A percentile compares a stretch with the other conserved stretches of the same genome.
These are phyloP conservation scores for Melinaea menophilus DNA, from an alignment of 2,888 invertebrate genomes.

Conservation along the genomic window DNA sequence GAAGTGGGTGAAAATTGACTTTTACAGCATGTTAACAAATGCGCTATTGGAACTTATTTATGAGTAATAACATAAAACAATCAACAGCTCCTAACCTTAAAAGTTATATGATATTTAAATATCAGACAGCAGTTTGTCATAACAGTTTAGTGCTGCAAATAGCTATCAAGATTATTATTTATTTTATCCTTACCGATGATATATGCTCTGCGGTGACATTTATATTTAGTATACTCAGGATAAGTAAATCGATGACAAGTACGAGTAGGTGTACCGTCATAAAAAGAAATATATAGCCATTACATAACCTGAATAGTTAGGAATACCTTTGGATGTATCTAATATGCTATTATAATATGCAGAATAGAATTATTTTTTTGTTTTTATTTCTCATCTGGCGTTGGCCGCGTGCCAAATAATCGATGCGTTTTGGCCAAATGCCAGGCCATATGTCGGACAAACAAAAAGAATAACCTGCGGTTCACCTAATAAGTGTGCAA, in stretches of 20 bases:
- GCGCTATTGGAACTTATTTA: conserved; percentile 1
- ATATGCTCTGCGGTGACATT: not conserved
- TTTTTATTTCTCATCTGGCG: conserved; percentile 49
- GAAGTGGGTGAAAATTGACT: not conserved
- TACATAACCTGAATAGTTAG: no score
- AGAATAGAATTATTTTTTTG: conserved; percentile 49
- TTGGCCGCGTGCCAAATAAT: conserved; percentile 65
- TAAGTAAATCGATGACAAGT: no score
- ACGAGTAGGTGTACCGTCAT: no score
- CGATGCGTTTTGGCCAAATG: conserved; percentile 57
- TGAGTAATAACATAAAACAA: not conserved
- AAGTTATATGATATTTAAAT: not conserved
- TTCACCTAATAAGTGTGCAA: conserved; percentile 26
- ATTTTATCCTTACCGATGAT: not conserved
- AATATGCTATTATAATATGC: conserved; percentile 8
- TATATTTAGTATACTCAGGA: not conserved
- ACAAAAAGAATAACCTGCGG: conserved; percentile 25
- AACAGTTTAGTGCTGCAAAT: not conserved
- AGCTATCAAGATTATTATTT: not conserved
- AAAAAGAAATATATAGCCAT: no score
- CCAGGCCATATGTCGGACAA: conserved; percentile 56
- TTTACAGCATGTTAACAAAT: not conserved
- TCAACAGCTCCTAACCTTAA: not conserved
- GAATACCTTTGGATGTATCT: not conserved
- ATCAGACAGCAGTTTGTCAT: conserved; percentile 1